Base-by-base conservation (phyloP, 64 coral and sea anemone genomes). In the Platygyra sinensis region DNA sequence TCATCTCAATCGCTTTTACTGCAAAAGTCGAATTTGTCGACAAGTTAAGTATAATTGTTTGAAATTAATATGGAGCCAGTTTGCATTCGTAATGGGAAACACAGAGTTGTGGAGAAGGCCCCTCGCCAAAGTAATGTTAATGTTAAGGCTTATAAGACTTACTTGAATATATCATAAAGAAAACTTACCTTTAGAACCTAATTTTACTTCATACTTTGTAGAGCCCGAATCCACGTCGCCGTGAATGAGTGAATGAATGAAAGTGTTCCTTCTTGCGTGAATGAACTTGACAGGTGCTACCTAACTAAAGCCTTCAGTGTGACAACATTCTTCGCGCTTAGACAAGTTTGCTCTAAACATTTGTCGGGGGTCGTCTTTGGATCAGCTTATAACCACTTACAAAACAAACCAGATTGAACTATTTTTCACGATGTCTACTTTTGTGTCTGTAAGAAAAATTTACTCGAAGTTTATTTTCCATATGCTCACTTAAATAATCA, bases 251-350 rank as follows among this genome's bases (percentile, higher is more conserved):
- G 60, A 85, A 85, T 52, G 62, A 72, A 57, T 55, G 15, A 79
- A 79, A 32, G 32, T 39, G 81, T 67, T 85, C 28, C 32, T 8
- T 71, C 62, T 22, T 16, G 81, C 81, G 81, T 85, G 36, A 39
- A 69, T 2, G 10, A 19, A 85, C 50, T 85, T 72, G 63, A 71
- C 81, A 85, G 81, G 39, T 85, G 63, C 81, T 85, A 72, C 64
- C 63, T 46, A 85, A 51, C 62, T 30, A 15, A 39, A 71, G 52
- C 33, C 38, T 39, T 28, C 76, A 57, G 49, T 72, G 62, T 85
- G 63, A 71, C 62, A 85, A 61, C 30, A 30, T 30, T 5, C 10
- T 31, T 25, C 2, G 20, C 19, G 20, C 52, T 18, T 10, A 77
- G 39, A 49, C 39, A 77, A 50, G n/a, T 11, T 10, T 8, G 24